Evolutionary conservation across 1,140 invertebrate genomes (phyloP).

Genomic region (Goniozus legneri): DNA sequence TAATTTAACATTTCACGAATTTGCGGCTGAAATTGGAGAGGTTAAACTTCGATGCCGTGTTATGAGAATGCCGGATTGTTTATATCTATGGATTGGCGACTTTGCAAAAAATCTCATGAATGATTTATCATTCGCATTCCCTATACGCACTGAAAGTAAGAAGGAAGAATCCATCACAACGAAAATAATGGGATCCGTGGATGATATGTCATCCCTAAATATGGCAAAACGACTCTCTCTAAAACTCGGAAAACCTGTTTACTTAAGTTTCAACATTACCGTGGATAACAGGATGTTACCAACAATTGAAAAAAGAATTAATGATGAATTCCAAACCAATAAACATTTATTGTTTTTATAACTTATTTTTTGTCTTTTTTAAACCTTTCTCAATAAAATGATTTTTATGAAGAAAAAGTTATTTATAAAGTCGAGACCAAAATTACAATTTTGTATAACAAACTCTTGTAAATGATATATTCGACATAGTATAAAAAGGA

Average conservation of each 20-base stretch:
- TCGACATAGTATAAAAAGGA: too few species aligned
- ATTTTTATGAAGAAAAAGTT: too few species aligned
- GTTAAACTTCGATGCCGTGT: constrained; percentile 38
- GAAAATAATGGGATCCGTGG: constrained; percentile 41
- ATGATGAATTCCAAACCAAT: constrained; percentile 38
- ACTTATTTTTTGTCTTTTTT: too few species aligned
- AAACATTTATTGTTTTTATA: constrained; percentile 23
- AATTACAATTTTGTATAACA: too few species aligned
- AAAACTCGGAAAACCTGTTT: constrained; percentile 43
- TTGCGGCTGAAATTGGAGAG: constrained; percentile 33
- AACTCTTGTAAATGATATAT: too few species aligned
- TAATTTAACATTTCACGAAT: constrained; percentile 41
- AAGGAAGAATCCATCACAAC: constrained; percentile 40
- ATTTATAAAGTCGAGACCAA: too few species aligned
- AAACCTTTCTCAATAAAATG: too few species aligned
- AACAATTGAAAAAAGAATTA: constrained; percentile 40
- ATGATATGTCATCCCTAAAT: constrained; percentile 35
- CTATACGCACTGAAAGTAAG: constrained; percentile 28
- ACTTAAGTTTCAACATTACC: constrained; percentile 48
- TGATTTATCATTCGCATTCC: constrained; percentile 42
- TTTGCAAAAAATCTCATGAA: constrained; percentile 31
- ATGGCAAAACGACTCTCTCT: constrained; percentile 43
- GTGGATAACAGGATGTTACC: constrained; percentile 30
- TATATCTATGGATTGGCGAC: constrained; percentile 47
- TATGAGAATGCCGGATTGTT: constrained; percentile 44